Percentiles rank a stretch among this genome's conserved stretches.
Evolutionary conservation across 2,113 vertebrate genomes (phyloP).

Genomic region (Rhizomys pruinosus): DNA sequence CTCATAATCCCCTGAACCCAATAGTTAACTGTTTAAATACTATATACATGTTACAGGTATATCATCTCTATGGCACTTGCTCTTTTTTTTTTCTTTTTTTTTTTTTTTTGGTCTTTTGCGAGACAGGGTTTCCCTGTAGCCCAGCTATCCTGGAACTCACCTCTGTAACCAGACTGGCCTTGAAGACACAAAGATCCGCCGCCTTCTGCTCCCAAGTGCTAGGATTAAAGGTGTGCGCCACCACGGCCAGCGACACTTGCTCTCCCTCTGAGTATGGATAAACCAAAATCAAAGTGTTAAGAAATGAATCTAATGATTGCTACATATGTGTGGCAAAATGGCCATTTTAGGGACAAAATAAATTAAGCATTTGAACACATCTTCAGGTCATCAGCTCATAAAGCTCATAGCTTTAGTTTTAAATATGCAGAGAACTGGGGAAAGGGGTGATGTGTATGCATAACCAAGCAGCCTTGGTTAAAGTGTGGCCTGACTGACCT

Average conservation of each 20-base stretch:
- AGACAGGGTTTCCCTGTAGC: no score
- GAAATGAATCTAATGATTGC: neutral
- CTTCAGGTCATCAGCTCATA: neutral
- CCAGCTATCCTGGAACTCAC: no score
- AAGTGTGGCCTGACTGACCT: neutral
- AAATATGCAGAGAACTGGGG: neutral
- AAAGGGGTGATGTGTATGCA: neutral
- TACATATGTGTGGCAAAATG: neutral
- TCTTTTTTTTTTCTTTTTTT: no score
- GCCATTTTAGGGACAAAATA: neutral
- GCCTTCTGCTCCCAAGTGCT: no score
- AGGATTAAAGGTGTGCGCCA: slow-evolving; percentile 37
- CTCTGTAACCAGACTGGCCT: no score
- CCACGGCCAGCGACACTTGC: neutral
- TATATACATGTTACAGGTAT: no score
- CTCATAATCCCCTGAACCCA: no score
- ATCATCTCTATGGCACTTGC: no score
- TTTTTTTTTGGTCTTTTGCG: no score
- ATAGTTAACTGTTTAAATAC: no score
- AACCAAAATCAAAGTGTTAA: neutral
- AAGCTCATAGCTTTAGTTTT: neutral
- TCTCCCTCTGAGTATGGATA: neutral
- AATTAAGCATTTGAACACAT: neutral
- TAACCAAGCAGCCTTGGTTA: neutral
- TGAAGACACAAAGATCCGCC: no score